Evolutionary conservation across 2,888 invertebrate species (phyloP), one percentile per base, ranked within the genome.

Genomic region (Loripinus fragilis): DNA sequence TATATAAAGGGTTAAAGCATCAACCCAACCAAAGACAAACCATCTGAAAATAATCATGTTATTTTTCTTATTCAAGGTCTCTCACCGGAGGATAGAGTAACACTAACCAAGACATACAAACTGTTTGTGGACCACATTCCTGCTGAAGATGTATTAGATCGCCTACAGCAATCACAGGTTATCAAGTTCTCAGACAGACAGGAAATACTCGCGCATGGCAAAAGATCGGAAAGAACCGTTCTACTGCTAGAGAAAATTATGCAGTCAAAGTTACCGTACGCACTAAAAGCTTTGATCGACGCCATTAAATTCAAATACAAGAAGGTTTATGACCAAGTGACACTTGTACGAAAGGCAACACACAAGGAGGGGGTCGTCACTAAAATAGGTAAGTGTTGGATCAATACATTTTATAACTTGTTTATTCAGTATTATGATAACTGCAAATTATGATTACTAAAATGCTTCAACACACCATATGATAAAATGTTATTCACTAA

Each of bases 291-390:
- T 2, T 76, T 90, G 38, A 86, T 88, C 80, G 91, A 92, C 60
- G 88, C 89, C 52, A 84, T 93, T 70, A 92, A 91, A 71, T 89
- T 88, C 77, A 91, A 92, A 74, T 89, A 91, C 81, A 89, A 88
- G 45, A 80, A 85, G 10, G 70, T 92, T 23, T 86, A 91, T 68
- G 91, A 91, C 25, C 78, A 83, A 15, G 86, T 91, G 25, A 86
- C 87, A 76, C 86, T 85, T 42, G 87, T 89, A n/a, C 71, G 88
- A 23, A 89, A 89, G 64, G 82, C 85, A 10, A 85, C 85, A 2
- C 86, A 89, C 77, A 91, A 90, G 72, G 85, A 90, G 64, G 89
- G 90, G 8, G 83, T 90, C 10, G 81, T 85, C 25, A 87, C 86
- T 0, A 83, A 86, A 12, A 81, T 88, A 35, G 88, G 89, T 88